A percentile compares a stretch with the other conserved stretches of the same genome.
Conservation (phyloP, 1,140 invertebrate species). For the Meloidogyne hapla region DNA sequence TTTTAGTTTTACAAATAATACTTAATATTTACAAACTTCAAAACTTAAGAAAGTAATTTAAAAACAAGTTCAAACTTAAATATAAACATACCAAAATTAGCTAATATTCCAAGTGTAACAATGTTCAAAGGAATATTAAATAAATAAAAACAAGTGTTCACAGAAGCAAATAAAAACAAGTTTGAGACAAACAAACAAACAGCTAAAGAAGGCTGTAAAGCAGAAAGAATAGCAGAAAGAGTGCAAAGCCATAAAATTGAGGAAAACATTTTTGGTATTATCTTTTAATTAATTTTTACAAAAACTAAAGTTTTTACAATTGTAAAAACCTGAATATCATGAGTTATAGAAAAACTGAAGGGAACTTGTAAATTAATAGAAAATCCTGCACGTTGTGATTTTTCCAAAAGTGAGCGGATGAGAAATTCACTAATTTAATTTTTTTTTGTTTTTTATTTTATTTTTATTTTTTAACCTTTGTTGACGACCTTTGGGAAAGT, state of each 20-base stretch:
- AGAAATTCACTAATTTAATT: constrained; percentile 33
- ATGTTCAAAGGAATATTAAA: constrained; percentile 25
- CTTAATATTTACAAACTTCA: too few species aligned
- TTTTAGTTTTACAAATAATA: too few species aligned
- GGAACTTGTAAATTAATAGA: constrained; percentile 38
- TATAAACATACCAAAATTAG: constrained; percentile 25
- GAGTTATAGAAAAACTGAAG: constrained; percentile 36
- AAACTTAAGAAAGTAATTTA: too few species aligned
- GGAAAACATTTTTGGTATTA: not conserved
- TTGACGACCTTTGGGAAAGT: constrained; percentile 30
- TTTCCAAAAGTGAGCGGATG: constrained; percentile 22
- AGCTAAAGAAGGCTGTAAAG: constrained; percentile 15
- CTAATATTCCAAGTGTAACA: constrained; percentile 6
- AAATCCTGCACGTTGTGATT: constrained; percentile 28
- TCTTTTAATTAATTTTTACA: constrained; percentile 8
- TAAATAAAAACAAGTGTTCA: constrained; percentile 9
- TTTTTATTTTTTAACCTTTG: constrained; percentile 32
- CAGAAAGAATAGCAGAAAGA: constrained; percentile 9
- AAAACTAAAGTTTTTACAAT: constrained; percentile 7
- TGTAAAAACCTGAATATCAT: constrained; percentile 48
- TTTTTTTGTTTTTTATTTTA: not conserved
- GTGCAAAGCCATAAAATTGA: constrained; percentile 4
- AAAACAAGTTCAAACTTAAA: not conserved
- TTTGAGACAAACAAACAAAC: constrained; percentile 20
- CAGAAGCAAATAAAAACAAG: constrained; percentile 24